Conservation (phyloP, 53 echinoderm and acorn worm species). For the Paracentrotus lividus region DNA sequence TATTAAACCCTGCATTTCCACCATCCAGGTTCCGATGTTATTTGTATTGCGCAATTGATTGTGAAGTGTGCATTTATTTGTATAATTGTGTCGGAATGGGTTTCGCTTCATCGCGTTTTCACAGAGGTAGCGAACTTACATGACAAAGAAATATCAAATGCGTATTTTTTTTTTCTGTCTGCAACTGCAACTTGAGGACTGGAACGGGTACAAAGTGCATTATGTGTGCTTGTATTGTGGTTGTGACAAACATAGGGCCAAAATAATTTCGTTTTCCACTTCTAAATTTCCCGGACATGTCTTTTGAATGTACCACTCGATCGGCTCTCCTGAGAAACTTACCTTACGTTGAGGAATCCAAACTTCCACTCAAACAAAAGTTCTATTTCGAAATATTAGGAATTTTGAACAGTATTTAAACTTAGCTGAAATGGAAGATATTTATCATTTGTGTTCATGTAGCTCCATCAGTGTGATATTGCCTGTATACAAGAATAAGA, state of each 20-base stretch:
- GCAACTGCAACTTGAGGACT: background rate
- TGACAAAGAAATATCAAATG: background rate
- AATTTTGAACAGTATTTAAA: constrained; percentile 4
- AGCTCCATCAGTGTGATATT: background rate
- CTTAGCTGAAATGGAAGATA: background rate
- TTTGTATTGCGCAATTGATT: constrained; percentile 9
- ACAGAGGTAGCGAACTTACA: background rate
- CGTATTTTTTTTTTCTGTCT: too few relatives aligned
- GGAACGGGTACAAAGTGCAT: background rate
- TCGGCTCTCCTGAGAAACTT: background rate
- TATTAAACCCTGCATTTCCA: too few relatives aligned
- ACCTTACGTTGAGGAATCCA: background rate
- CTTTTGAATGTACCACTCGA: background rate
- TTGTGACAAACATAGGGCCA: background rate
- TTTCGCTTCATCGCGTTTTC: background rate
- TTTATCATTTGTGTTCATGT: background rate
- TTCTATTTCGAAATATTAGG: constrained; percentile 8
- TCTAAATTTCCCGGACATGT: background rate
- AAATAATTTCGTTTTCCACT: background rate
- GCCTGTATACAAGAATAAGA: background rate
- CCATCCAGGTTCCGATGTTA: background rate
- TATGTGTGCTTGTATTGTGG: background rate
- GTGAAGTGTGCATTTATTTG: background rate
- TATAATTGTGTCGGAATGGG: background rate
- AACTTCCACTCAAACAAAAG: background rate